Percentiles rank a stretch among this genome's conserved stretches.
Conservation (phyloP, 2,888 invertebrate genomes). For the Geophilus truncorum region DNA sequence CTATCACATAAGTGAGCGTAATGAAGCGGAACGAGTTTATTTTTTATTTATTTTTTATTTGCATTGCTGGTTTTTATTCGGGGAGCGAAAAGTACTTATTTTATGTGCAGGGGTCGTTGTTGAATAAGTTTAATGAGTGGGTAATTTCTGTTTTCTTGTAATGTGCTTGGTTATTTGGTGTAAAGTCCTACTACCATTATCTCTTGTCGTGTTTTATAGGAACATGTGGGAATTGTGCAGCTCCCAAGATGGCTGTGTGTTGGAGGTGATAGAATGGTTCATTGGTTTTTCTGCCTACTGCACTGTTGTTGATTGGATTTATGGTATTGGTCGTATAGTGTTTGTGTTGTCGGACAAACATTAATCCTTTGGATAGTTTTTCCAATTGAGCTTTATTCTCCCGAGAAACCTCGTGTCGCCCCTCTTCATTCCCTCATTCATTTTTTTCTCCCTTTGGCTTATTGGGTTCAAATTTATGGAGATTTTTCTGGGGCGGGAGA, state of each 20-base stretch:
- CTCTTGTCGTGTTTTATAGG: not conserved
- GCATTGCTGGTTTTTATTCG: not conserved
- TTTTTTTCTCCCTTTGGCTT: not conserved
- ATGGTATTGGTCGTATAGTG: conserved; percentile 25
- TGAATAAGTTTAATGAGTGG: not conserved
- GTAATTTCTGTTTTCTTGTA: not conserved
- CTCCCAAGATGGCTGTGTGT: conserved; percentile 16
- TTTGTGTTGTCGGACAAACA: not conserved
- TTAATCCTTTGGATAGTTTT: conserved; percentile 1
- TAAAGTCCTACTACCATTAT: not conserved
- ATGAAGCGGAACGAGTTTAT: too few relatives aligned
- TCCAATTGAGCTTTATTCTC: conserved; percentile 13
- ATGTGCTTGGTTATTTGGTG: not conserved
- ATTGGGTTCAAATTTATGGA: not conserved
- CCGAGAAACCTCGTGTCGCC: not conserved
- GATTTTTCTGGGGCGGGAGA: not conserved
- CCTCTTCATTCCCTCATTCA: not conserved
- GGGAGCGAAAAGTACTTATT: not conserved
- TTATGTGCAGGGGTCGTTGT: not conserved
- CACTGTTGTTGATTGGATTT: conserved; percentile 23
- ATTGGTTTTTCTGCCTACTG: conserved; percentile 21
- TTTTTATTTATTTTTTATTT: not conserved
- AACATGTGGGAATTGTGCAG: not conserved
- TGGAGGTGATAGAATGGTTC: conserved; percentile 2
- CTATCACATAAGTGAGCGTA: too few relatives aligned